phyloP scores from a whole-genome alignment of 2,113 vertebrate genomes.

The Eurypyga helias region DNA sequence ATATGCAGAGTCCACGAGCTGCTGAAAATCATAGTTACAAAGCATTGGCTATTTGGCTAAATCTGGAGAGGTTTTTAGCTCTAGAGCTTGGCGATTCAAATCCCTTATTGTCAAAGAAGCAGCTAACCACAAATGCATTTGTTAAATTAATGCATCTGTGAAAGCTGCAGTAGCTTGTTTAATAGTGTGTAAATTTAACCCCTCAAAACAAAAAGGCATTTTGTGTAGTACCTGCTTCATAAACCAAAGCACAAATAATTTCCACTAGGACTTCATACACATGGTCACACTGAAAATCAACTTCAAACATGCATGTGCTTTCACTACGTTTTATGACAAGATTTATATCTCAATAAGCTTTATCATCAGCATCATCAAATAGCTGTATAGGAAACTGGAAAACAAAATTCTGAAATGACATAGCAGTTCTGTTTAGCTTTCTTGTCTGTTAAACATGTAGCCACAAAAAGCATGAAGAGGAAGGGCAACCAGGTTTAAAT shows the following conservation, averaged over 20 bases:
- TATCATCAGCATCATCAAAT: neutral
- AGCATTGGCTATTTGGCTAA: neutral
- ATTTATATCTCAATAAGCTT: neutral
- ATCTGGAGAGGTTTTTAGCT: neutral
- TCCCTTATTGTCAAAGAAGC: neutral
- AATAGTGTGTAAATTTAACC: neutral
- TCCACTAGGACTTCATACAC: neutral
- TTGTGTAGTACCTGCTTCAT: neutral
- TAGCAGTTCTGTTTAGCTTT: neutral
- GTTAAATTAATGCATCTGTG: neutral
- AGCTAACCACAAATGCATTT: neutral
- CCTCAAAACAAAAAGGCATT: neutral
- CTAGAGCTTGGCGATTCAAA: neutral
- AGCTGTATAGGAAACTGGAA: neutral
- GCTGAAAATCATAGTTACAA: neutral
- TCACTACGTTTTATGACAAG: neutral
- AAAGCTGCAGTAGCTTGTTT: neutral
- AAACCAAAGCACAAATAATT: neutral
- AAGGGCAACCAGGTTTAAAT: neutral
- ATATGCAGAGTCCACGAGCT: neutral
- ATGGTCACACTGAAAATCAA: neutral
- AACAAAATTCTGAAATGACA: neutral
- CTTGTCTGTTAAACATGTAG: neutral
- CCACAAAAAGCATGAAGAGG: neutral
- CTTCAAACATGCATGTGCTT: neutral